Evolutionary conservation across 2,888 invertebrate genomes (phyloP).

Genomic region (Epinotia bilunana): DNA sequence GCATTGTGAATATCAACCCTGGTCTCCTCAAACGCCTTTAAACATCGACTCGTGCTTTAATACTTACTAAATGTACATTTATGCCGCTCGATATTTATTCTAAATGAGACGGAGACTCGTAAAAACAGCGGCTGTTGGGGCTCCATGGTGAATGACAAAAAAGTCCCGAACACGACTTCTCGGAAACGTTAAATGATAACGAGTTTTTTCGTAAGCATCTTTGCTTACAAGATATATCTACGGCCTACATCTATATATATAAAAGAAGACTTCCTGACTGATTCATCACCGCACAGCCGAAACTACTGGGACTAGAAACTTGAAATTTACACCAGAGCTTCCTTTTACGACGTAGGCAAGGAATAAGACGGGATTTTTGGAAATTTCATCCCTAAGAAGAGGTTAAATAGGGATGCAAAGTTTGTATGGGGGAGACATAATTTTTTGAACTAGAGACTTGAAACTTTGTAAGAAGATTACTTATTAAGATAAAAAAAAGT

Average conservation of each 20-base stretch:
- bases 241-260: not conserved
- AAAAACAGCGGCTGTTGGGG: conserved; percentile 27
- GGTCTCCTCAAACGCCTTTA: conserved; percentile 21
- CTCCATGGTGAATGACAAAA: conserved; percentile 17
- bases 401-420: no score
- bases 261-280: no score
- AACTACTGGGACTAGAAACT: no score
- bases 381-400: no score
- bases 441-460: no score
- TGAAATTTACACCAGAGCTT: no score
- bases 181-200: conserved; percentile 11
- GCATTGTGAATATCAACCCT: not conserved
- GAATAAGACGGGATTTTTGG: no score
- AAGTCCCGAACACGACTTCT: conserved; percentile 19
- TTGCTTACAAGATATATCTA: not conserved
- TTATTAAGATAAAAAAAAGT: no score
- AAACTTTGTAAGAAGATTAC: no score
- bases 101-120: conserved; percentile 14
- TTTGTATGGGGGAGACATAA: no score
- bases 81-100: conserved; percentile 31
- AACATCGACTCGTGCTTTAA: conserved; percentile 30
- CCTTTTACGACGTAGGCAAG: no score
- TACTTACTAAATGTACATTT: conserved; percentile 17
- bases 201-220: conserved; percentile 21
- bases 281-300: no score